Conservation (phyloP, 2,888 invertebrate species). For the Agrochola circellaris region DNA sequence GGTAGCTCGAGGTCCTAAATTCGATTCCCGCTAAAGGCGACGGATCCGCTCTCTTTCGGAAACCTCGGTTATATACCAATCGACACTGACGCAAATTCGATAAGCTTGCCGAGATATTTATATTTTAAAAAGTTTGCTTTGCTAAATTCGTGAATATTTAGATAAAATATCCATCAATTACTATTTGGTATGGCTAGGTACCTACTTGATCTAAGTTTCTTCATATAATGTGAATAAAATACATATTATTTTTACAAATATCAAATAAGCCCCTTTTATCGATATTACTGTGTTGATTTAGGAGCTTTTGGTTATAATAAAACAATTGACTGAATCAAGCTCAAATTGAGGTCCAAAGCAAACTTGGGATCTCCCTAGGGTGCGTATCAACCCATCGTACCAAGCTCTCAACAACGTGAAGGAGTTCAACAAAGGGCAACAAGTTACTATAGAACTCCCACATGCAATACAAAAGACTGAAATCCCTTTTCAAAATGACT, state of each 20-base stretch:
- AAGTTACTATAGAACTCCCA: constrained; percentile 60
- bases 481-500: constrained; percentile 74
- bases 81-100: constrained; percentile 82
- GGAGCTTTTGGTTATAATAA: constrained; percentile 29
- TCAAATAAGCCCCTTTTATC: constrained; percentile 9
- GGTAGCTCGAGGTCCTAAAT: constrained; percentile 85
- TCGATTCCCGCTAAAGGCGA: constrained; percentile 85
- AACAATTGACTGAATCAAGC: constrained; percentile 39
- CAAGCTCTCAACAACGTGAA: constrained; percentile 67
- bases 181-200: too few species aligned
- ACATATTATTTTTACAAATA: background rate
- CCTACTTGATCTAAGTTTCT: background rate
- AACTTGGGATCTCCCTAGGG: constrained; percentile 50
- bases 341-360: constrained; percentile 38
- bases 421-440: constrained; percentile 73
- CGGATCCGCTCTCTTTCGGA: constrained; percentile 79
- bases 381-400: constrained; percentile 65
- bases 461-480: constrained; percentile 67
- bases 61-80: constrained; percentile 80
- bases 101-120: constrained; percentile 78
- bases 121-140: constrained; percentile 57
- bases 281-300: constrained; percentile 27
- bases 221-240: background rate
- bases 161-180: background rate
- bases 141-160: background rate